Evolutionary conservation across 2,888 invertebrate genomes (phyloP).

Genomic region (Limnephilus auricula): DNA sequence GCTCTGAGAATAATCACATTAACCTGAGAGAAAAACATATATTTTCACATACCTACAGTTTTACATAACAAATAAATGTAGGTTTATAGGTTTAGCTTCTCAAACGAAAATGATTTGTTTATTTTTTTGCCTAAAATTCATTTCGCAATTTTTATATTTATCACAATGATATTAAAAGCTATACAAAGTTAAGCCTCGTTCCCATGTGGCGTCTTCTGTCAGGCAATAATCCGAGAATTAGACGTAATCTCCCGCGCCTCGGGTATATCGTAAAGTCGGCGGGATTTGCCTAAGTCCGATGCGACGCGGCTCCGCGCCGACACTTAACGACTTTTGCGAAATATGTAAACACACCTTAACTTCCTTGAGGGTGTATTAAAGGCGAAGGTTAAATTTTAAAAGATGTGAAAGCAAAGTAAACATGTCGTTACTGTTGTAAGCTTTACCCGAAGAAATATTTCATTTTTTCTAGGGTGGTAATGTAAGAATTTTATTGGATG

Average conservation of each 20-base stretch:
- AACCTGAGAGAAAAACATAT: too few species aligned
- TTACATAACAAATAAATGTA: too few species aligned
- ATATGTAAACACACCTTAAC: constrained; percentile 35
- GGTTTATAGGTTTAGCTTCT: background rate
- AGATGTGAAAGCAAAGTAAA: background rate
- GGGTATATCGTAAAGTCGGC: constrained; percentile 15
- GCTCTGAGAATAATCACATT: too few species aligned
- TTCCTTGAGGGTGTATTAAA: background rate
- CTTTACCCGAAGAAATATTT: background rate
- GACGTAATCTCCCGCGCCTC: background rate
- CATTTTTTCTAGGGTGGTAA: background rate
- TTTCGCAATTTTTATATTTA: background rate
- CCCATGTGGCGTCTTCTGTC: constrained; percentile 8
- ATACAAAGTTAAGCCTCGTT: background rate
- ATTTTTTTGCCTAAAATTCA: background rate
- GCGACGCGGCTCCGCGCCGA: background rate
- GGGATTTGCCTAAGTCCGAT: constrained; percentile 11
- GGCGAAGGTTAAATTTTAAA: background rate
- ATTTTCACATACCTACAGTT: too few species aligned
- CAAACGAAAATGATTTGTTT: too few species aligned
- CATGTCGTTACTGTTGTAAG: background rate
- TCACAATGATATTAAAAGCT: background rate
- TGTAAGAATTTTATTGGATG: too few species aligned
- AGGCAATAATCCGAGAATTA: constrained; percentile 2
- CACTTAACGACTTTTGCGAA: constrained; percentile 7